Evolutionary conservation across 2,113 vertebrate genomes (phyloP).

Genomic region (Osmerus mordax): DNA sequence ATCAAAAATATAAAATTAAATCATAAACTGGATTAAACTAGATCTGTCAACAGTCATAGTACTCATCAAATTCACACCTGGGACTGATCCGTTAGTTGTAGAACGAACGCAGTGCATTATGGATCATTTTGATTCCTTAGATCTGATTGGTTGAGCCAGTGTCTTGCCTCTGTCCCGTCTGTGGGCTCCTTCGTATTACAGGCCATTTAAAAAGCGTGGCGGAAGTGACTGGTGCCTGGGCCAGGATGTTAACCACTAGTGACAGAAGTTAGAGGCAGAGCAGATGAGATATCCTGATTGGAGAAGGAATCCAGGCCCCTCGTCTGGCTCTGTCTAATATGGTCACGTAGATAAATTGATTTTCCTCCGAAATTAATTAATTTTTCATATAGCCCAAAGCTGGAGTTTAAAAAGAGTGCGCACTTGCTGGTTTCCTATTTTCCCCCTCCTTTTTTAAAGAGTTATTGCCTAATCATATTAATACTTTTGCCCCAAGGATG

Average conservation of each 20-base stretch:
- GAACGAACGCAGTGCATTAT: constrained; percentile 53
- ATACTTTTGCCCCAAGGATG: constrained; percentile 99
- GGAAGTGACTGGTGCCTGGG: constrained; percentile 66
- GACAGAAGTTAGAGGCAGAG: constrained; percentile 86
- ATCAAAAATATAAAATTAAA: constrained; percentile 34
- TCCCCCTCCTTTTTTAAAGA: constrained; percentile 81
- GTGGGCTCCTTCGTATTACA: constrained; percentile 61
- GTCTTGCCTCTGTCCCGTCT: constrained; percentile 54
- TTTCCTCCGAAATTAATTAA: constrained; percentile 99
- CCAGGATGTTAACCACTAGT: constrained; percentile 84
- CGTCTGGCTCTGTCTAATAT: constrained; percentile 95
- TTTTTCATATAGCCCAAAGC: constrained; percentile 99
- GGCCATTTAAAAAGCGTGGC: constrained; percentile 67
- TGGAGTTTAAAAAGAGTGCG: constrained; percentile 99
- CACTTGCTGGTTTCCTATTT: constrained; percentile 98
- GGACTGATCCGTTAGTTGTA: constrained; percentile 41
- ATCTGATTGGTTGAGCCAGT: constrained; percentile 23
- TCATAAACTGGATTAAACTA: constrained; percentile 38
- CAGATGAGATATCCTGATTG: constrained; percentile 95
- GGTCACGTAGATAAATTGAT: constrained; percentile 99
- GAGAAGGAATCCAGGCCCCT: constrained; percentile 85
- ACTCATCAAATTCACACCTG: constrained; percentile 40
- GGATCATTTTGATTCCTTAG: constrained; percentile 40
- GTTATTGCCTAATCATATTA: constrained; percentile 99
- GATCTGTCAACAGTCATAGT: constrained; percentile 47